phyloP scores from a whole-genome alignment of 1,140 invertebrate genomes.

The Trissolcus basalis region DNA sequence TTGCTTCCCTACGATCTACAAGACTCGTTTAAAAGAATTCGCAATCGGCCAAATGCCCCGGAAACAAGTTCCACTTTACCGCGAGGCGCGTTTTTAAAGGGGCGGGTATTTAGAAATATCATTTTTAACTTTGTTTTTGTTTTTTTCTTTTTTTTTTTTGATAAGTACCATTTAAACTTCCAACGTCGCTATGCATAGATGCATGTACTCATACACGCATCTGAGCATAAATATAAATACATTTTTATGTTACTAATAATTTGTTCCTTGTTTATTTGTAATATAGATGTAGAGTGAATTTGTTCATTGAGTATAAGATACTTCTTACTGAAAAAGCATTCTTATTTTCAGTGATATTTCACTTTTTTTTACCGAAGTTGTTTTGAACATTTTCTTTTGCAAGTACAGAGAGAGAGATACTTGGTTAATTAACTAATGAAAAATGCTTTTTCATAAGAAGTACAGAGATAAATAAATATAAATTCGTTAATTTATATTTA shows the following conservation, averaged over 20 bases:
- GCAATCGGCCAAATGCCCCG: conserved; percentile 61
- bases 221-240: conserved; percentile 49
- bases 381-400: too few species aligned
- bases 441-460: too few species aligned
- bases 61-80: conserved; percentile 55
- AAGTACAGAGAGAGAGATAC: too few species aligned
- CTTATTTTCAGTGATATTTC: too few species aligned
- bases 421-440: too few species aligned
- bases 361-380: too few species aligned
- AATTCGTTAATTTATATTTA: conserved; percentile 10
- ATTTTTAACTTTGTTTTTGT: conserved; percentile 42
- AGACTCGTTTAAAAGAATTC: conserved; percentile 51
- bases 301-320: conserved; percentile 51
- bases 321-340: too few species aligned
- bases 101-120: conserved; percentile 61
- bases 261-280: conserved; percentile 28
- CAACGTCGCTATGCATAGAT: conserved; percentile 51
- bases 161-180: conserved; percentile 61
- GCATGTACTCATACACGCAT: conserved; percentile 9
- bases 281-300: conserved; percentile 54
- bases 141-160: conserved; percentile 58
- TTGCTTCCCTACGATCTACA: conserved; percentile 48
- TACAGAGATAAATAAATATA: conserved; percentile 15
- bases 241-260: conserved; percentile 44
- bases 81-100: conserved; percentile 58